Base-by-base conservation (phyloP, 1,140 invertebrate genomes). In the Drosophila quadrilineata region DNA sequence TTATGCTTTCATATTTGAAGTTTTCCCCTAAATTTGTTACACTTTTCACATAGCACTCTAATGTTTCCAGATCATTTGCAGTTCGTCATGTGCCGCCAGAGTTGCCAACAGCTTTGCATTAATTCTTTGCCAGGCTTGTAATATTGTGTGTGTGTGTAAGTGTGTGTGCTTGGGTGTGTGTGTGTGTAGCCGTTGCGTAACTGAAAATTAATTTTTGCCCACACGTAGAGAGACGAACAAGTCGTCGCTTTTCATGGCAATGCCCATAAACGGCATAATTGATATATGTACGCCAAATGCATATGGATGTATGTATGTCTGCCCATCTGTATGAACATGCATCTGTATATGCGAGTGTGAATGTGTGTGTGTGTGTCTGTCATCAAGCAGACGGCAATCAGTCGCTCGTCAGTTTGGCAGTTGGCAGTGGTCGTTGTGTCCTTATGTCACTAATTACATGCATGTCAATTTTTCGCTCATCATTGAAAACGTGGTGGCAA, bases 401-500 rank as follows among this genome's bases (percentile, higher is more conserved):
- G 9, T 53, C 28, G n/a, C n/a, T n/a, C n/a, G 45, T 35, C 54
- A 63, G 50, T 54, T 48, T 29, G 50, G n/a, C n/a, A n/a, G n/a
- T n/a, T n/a, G n/a, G n/a, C 46, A 57, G 52, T 33, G 52, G 45
- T 36, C 33, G 60, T 33, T 53, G n/a, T n/a, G 68, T 71, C 75
- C 69, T 68, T 71, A 66, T 84, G 79, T 70, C 65, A 84, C 77
- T 82, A 82, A 82, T 82, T 82, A 82, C 77, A 84, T 84, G 77
- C 64, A 77, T 82, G 77, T 82, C 73, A 82, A 82, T 73, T 82
- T 84, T 84, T 84, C 77, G 73, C 77, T 82, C 77, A 77, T 84
- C 77, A 84, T 73, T 73, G 77, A 35, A n/a, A 59, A 59, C 65
- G 74, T n/a, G 49, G 38, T 60, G 53, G 48, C 53, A 63, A 46